These are phyloP conservation scores for Bufotes viridis DNA, from an alignment of 2,797 vertebrate species.

Conservation along the genomic window DNA sequence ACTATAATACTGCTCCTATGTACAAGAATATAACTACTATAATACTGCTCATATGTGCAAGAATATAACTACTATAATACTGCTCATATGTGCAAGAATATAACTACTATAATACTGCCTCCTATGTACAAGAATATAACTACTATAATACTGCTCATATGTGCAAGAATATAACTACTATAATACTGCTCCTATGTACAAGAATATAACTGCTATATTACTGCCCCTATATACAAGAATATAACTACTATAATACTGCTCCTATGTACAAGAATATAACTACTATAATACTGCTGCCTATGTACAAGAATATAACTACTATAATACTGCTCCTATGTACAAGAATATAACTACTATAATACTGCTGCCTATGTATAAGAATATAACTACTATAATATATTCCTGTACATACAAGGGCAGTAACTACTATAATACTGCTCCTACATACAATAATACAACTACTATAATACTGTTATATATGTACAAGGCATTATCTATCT, in stretches of 20 bases:
- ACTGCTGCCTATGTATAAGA: background rate
- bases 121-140: constrained; percentile 10
- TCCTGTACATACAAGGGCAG: too few species aligned
- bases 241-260: background rate
- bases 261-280: background rate
- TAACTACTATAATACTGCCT: background rate
- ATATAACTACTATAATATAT: constrained; percentile 15
- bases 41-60: constrained; percentile 7
- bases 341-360: constrained; percentile 12
- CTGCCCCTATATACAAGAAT: background rate
- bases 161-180: constrained; percentile 11
- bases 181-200: constrained; percentile 5
- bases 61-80: constrained; percentile 19
- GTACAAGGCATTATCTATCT: background rate
- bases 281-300: background rate
- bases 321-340: background rate
- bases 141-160: constrained; percentile 13
- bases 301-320: background rate
- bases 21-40: constrained; percentile 19
- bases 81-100: background rate
- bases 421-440: constrained; percentile 7
- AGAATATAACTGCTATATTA: background rate
- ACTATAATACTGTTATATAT: constrained; percentile 10
- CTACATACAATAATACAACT: constrained; percentile 7
- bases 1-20: constrained; percentile 16